These are phyloP conservation scores for Coleophora deauratella DNA, from an alignment of 2,888 invertebrate species.

Conservation along the genomic window DNA sequence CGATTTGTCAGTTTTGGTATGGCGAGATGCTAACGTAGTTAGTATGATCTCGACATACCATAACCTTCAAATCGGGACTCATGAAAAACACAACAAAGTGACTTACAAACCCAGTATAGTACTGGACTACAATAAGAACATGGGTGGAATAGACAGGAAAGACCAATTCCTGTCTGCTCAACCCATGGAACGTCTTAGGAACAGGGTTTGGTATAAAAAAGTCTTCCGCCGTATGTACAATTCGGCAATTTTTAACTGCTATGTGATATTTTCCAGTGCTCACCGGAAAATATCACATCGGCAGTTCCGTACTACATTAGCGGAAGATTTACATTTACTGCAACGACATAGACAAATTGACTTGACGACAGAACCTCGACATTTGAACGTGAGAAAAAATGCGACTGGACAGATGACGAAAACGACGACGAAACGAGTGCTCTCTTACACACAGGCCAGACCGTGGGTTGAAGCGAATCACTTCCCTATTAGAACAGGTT, in stretches of 20 bases:
- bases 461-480: constrained; percentile 4
- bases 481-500: constrained; percentile 6
- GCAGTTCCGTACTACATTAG: constrained; percentile 6
- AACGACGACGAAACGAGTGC: not conserved
- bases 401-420: not conserved
- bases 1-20: constrained; percentile 38
- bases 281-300: no score
- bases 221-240: constrained; percentile 7
- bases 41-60: constrained; percentile 15
- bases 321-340: constrained; percentile 5
- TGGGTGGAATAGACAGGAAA: no score
- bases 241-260: constrained; percentile 8
- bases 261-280: no score
- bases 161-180: constrained; percentile 13
- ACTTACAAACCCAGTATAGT: constrained; percentile 14
- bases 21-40: constrained; percentile 25
- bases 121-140: constrained; percentile 22
- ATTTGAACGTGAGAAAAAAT: no score
- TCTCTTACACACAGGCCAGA: no score
- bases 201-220: constrained; percentile 19
- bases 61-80: constrained; percentile 7
- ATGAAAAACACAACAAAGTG: constrained; percentile 6
- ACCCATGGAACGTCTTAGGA: constrained; percentile 11
- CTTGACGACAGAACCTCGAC: constrained; percentile 5
- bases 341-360: constrained; percentile 8